Evolutionary conservation across 2,113 vertebrate species (phyloP), one percentile per base, ranked within the genome.

Genomic region (Papio anubis): DNA sequence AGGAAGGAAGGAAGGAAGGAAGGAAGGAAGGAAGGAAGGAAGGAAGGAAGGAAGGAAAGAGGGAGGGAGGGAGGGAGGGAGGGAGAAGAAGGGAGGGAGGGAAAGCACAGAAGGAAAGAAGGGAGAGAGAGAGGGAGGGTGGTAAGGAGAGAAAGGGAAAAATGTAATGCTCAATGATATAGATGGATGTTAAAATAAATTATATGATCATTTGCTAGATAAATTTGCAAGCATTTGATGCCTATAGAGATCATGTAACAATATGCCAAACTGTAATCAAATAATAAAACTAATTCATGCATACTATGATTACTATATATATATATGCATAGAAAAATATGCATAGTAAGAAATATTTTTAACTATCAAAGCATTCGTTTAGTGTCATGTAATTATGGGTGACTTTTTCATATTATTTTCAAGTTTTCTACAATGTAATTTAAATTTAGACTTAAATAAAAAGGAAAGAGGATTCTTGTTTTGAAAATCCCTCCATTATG

Each of bases 401-500:
- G 38, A 76, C 11, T 91, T 86, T 40, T 78, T 55, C 52, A 7
- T 43, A 48, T 50, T 84, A 38, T 48, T 86, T 72, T 30, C 38
- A 45, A 52, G 72, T 40, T 73, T 72, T 85, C 32, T 23, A 64
- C 23, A 73, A 32, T 66, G 20, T 86, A 48, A 64, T 86, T 86
- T 45, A 73, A 59, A 90, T 78, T 61, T 85, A 72, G 50, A 90
- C 68, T 40, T 89, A 59, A 57, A 82, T 72, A 50, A 18, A 82
- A 43, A 59, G 30, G 35, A 89, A 59, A 80, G 48, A 70, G 32
- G 40, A 75, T 79, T 83, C 45, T 76, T 84, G 13, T n/a, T 59
- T 93, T 14, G 43, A 78, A 93, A 96, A 83, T 20, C 30, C 73
- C 6, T 40, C 78, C 84, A 48, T 12, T 45, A 73, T 45, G 25